phyloP scores from a whole-genome alignment of 92 coral and sea anemone species.

The Virgularia gustaviana region DNA sequence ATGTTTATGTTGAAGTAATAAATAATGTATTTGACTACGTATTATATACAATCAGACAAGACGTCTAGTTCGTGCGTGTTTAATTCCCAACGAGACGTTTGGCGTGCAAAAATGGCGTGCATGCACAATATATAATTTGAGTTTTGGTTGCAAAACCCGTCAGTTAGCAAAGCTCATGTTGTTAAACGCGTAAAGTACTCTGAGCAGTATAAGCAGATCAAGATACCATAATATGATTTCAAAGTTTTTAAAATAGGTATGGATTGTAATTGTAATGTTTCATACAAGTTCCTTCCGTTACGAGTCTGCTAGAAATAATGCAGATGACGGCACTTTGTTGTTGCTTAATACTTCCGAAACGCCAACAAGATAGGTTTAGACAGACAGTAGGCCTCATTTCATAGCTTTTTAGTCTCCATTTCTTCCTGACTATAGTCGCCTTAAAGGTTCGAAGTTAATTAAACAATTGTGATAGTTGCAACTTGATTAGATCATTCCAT shows the following conservation, averaged over 20 bases:
- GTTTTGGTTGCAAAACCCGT: no score
- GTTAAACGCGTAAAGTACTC: background rate
- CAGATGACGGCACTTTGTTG: background rate
- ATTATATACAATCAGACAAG: background rate
- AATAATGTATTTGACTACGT: background rate
- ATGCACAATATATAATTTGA: no score
- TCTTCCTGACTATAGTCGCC: background rate
- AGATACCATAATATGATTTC: background rate
- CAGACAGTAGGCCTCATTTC: background rate
- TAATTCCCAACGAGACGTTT: no score
- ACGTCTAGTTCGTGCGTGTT: background rate
- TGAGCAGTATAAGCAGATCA: background rate
- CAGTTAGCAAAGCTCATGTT: no score
- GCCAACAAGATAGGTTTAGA: background rate
- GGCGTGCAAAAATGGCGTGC: no score
- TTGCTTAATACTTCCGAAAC: conserved; percentile 1
- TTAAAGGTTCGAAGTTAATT: background rate
- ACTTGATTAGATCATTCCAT: conserved; percentile 1
- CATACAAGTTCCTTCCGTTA: conserved; percentile 5
- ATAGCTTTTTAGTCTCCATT: background rate
- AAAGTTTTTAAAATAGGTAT: background rate
- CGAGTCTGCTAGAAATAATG: background rate
- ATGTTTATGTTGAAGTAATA: conserved; percentile 13
- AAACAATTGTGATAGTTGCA: background rate
- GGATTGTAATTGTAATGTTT: background rate